Percentiles rank a stretch among this genome's conserved stretches.
Conservation (phyloP, 2,888 invertebrate species). For the Acrobasis consociella region DNA sequence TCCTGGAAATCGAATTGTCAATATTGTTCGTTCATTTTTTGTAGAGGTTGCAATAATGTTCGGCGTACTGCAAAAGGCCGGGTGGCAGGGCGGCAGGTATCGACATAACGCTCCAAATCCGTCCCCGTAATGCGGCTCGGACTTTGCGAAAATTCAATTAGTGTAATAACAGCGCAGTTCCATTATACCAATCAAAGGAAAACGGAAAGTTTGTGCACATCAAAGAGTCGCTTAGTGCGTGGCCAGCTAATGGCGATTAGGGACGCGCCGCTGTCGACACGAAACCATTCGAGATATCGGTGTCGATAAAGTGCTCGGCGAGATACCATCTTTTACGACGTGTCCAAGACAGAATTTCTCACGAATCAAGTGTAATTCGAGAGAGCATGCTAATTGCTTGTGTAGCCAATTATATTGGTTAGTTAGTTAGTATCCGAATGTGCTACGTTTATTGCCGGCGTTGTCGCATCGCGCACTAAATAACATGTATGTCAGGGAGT, state of each 20-base stretch:
- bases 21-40: conserved; percentile 5
- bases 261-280: conserved; percentile 41
- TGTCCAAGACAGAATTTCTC: conserved; percentile 19
- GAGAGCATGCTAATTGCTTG: conserved; percentile 22
- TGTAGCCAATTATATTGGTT: conserved; percentile 7
- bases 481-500: neutral
- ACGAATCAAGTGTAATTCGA: conserved; percentile 21
- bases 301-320: conserved; percentile 29
- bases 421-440: conserved; percentile 13
- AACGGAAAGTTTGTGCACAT: conserved; percentile 75
- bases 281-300: conserved; percentile 36
- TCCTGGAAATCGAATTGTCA: neutral
- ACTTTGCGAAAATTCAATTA: conserved; percentile 76
- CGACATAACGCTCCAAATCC: conserved; percentile 26
- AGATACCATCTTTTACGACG: conserved; percentile 20
- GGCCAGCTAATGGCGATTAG: conserved; percentile 58
- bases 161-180: conserved; percentile 76
- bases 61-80: conserved; percentile 4
- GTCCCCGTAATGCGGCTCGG: conserved; percentile 43
- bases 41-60: conserved; percentile 3
- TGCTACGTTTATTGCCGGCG: conserved; percentile 11
- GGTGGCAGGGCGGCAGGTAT: conserved; percentile 11
- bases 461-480: neutral
- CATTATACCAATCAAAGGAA: conserved; percentile 79
- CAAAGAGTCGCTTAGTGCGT: conserved; percentile 74